Conservation (phyloP, 2,797 vertebrate genomes). For the Taenioides sp. region DNA sequence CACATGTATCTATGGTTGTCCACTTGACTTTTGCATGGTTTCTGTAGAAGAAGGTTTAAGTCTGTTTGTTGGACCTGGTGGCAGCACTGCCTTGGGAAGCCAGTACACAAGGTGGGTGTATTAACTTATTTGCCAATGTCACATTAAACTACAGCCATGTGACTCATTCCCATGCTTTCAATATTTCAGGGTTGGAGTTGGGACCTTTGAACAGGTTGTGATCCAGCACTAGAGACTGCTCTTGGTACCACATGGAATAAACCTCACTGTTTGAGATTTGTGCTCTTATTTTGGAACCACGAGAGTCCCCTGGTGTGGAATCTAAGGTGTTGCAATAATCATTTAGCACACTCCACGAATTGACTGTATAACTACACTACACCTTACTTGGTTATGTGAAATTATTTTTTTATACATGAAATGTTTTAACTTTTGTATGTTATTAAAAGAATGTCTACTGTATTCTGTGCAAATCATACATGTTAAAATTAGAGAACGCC, state of each 20-base stretch:
- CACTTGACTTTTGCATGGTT: conserved; percentile 34
- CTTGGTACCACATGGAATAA: conserved; percentile 7
- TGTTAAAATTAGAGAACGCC: too few species aligned
- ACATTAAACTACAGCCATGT: conserved; percentile 26
- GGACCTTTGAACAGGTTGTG: conserved; percentile 94
- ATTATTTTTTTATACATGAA: not conserved
- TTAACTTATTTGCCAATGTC: not conserved
- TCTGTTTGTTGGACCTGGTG: conserved; percentile 94
- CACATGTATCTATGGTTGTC: not conserved
- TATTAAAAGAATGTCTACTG: not conserved
- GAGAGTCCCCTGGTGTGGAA: conserved; percentile 57
- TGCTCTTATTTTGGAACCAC: conserved; percentile 34
- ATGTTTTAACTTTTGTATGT: not conserved
- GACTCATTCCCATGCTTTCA: conserved; percentile 46
- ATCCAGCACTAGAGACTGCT: conserved; percentile 83
- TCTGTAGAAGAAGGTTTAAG: conserved; percentile 92
- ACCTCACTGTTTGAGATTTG: conserved; percentile 32
- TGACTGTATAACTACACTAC: not conserved
- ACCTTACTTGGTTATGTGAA: not conserved
- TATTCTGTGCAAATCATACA: too few species aligned
- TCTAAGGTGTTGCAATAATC: conserved; percentile 28
- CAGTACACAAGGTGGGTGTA: conserved; percentile 87
- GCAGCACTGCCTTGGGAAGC: conserved; percentile 91
- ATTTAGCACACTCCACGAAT: not conserved
- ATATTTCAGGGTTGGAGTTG: conserved; percentile 83